Conservation (phyloP, 1,140 invertebrate species). For the Planococcus citri region DNA sequence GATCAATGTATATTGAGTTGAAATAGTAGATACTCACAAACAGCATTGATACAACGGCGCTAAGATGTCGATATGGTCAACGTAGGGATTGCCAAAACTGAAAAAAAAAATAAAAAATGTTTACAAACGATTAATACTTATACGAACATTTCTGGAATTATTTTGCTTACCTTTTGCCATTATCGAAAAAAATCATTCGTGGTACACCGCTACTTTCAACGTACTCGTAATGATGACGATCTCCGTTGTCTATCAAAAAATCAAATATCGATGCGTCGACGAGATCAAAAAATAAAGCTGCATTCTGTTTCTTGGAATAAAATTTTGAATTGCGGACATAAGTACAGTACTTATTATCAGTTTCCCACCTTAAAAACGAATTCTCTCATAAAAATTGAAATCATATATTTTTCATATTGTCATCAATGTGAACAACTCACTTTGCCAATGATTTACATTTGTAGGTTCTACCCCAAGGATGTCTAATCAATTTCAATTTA, state of each 20-base stretch:
- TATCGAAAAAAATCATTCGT: conserved; percentile 72
- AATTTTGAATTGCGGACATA: conserved; percentile 38
- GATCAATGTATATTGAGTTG: background rate
- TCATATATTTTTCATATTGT: conserved; percentile 5
- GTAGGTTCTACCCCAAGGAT: conserved; percentile 84
- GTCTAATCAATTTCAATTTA: conserved; percentile 48
- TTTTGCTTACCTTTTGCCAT: conserved; percentile 64
- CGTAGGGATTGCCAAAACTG: conserved; percentile 67
- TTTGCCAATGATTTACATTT: conserved; percentile 52
- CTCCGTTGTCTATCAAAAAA: conserved; percentile 88
- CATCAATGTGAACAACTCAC: conserved; percentile 33
- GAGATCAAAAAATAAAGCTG: conserved; percentile 58
- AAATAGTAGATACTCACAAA: conserved; percentile 42
- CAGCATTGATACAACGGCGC: conserved; percentile 84
- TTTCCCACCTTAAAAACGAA: conserved; percentile 55
- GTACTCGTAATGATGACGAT: conserved; percentile 84
- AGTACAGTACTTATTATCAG: conserved; percentile 62
- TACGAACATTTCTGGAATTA: background rate
- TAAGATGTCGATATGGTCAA: conserved; percentile 73
- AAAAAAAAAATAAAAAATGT: conserved; percentile 21
- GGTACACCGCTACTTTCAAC: conserved; percentile 41
- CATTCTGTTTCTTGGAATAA: conserved; percentile 32
- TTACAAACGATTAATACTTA: background rate
- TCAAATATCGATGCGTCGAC: conserved; percentile 82
- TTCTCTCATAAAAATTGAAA: conserved; percentile 15